These are phyloP conservation scores for Paramormyrops hopkinsi DNA, from an alignment of 2,797 vertebrate genomes.

Conservation along the genomic window DNA sequence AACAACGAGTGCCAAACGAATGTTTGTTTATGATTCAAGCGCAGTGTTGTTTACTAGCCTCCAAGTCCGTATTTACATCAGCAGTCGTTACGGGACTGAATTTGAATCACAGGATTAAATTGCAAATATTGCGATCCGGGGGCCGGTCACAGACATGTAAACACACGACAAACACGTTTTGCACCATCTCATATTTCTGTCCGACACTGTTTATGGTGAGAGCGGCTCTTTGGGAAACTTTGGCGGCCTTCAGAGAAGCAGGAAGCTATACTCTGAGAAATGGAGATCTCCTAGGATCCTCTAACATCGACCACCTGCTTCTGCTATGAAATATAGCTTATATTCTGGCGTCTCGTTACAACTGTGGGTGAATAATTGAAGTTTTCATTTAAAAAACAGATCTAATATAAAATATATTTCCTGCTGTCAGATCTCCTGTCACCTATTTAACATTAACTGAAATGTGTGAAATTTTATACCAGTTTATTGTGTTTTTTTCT, in stretches of 20 bases:
- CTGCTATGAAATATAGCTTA: neutral
- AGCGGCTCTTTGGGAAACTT: constrained; percentile 52
- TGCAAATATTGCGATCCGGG: constrained; percentile 53
- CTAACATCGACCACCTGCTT: neutral
- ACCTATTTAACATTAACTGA: constrained; percentile 4
- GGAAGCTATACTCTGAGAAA: neutral
- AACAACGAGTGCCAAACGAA: constrained; percentile 50
- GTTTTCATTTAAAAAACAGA: constrained; percentile 14
- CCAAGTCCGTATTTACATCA: constrained; percentile 57
- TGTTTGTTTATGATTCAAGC: constrained; percentile 54
- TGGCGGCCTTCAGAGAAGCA: neutral
- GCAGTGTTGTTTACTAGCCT: constrained; percentile 49
- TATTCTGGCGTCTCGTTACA: constrained; percentile 44
- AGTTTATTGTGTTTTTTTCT: neutral
- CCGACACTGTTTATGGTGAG: constrained; percentile 57
- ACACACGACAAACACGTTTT: constrained; percentile 60
- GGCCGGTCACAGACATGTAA: constrained; percentile 48
- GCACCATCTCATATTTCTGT: constrained; percentile 61
- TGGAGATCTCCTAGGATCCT: neutral
- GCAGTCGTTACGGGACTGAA: constrained; percentile 42
- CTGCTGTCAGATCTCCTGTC: neutral
- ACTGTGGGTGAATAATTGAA: constrained; percentile 51
- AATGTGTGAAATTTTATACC: neutral
- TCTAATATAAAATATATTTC: neutral
- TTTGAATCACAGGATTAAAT: constrained; percentile 44